Base-by-base conservation (phyloP, 2,888 invertebrate species). In the Lithophane ornitopus region DNA sequence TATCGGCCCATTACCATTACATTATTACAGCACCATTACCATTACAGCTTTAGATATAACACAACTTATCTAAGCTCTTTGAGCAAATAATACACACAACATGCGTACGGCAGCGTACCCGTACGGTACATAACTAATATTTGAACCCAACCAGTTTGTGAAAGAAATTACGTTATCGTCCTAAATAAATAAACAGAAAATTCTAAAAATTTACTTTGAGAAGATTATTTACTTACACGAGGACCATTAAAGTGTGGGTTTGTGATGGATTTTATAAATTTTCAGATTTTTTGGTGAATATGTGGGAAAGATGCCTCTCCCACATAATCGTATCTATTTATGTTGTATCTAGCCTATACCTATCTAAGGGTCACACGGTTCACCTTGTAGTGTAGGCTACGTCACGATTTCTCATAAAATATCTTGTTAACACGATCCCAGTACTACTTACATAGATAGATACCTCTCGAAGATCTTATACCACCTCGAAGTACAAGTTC, bases 121-220 rank as follows among this genome's bases (percentile, higher is more conserved):
- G 9, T 1, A 3, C 12, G 8, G 14, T 49, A 12, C 26, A 39
- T 44, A n/a, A 19, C 8, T 16, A 34, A 56, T 46, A 74, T 46
- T 58, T 28, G 54, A 28, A 77, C 52, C 11, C 3, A 41, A 16
- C 19, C 39, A 41, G 22, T 34, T 34, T n/a, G 26, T 41, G 41
- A 82, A 67, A 52, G 34, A 65, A 78, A 61, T 49, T 52, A 68
- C 56, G 9, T 46, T 58, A 39, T 2, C 66, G 61, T 71, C 80
- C 85, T 80, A 80, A 67, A 66, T 62, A 80, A 80, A 84, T 52
- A 73, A 59, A 67, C 63, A 72, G 39, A 66, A 65, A 83, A 41
- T 28, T 41, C 28, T 3, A 59, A 3, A 46, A 70, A 71, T 80
- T 66, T 61, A 66, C 26, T 62, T 62, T 22, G 12, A 66, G 28